A percentile compares a stretch with the other conserved stretches of the same genome.
Conservation (phyloP, 2,113 vertebrate species). For the Hystrix cristata region DNA sequence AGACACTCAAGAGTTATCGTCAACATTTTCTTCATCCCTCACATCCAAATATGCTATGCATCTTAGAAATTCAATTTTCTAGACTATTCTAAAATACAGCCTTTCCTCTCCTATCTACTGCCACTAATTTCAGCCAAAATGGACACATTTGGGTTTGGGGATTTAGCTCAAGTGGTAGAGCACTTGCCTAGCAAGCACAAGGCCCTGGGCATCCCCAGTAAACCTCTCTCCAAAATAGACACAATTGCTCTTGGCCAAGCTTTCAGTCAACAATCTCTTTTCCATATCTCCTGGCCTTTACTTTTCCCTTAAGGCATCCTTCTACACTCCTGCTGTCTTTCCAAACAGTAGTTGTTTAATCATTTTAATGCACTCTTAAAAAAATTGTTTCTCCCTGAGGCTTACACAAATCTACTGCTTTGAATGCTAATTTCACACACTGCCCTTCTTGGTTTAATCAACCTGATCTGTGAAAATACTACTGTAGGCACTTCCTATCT, state of each 20-base stretch:
- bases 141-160: background rate
- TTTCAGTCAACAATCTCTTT: background rate
- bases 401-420: conserved; percentile 49
- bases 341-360: conserved; percentile 62
- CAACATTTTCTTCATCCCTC: conserved; percentile 6
- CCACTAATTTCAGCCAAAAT: conserved; percentile 1
- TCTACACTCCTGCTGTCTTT: conserved; percentile 14
- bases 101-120: background rate
- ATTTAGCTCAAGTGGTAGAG: too few species aligned
- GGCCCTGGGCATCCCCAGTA: too few species aligned
- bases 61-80: background rate
- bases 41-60: background rate
- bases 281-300: background rate
- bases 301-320: background rate
- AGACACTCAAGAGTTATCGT: conserved; percentile 23
- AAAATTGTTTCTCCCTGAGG: conserved; percentile 35
- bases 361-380: background rate
- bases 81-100: conserved; percentile 4
- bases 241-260: background rate
- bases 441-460: conserved; percentile 39
- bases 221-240: background rate
- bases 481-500: background rate
- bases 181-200: too few species aligned
- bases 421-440: conserved; percentile 63
- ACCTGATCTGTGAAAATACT: conserved; percentile 48